Evolutionary conservation across 2,113 vertebrate species (phyloP).

Genomic region (Pantherophis guttatus): DNA sequence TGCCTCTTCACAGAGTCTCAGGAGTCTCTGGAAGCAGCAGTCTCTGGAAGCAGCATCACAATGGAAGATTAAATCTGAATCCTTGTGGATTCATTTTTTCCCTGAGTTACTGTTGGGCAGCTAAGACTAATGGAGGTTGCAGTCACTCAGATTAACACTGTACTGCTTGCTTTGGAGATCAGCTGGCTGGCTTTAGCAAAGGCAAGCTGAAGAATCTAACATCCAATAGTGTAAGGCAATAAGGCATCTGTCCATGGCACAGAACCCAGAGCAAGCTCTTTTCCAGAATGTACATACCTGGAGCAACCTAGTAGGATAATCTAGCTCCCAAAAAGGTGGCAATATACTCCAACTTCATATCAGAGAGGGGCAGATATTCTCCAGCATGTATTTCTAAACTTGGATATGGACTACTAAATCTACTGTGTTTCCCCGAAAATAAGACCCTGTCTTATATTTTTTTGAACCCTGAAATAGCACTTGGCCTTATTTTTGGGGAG

Average conservation of each 20-base stretch:
- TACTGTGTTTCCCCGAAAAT: too few relatives aligned
- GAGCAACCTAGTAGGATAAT: not conserved
- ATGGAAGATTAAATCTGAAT: not conserved
- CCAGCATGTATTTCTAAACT: not conserved
- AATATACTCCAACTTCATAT: not conserved
- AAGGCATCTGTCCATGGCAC: slow-evolving; percentile 9
- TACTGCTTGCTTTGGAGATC: slow-evolving; percentile 50
- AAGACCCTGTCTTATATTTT: too few relatives aligned
- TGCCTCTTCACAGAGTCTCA: not conserved
- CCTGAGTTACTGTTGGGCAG: slow-evolving; percentile 21
- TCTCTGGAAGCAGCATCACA: not conserved
- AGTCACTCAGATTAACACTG: slow-evolving; percentile 44
- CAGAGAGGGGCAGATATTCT: not conserved
- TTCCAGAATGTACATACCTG: rapidly evolving
- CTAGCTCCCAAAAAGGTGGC: not conserved
- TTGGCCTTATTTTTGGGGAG: too few relatives aligned
- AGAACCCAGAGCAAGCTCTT: not conserved
- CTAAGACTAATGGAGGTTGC: slow-evolving; percentile 40
- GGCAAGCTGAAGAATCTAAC: not conserved
- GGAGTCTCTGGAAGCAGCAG: not conserved
- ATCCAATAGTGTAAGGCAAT: slow-evolving; percentile 6
- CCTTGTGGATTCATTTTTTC: not conserved
- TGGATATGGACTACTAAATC: not conserved
- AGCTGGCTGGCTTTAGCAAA: slow-evolving; percentile 38
- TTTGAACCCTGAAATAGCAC: too few relatives aligned